These are phyloP conservation scores for Sandelia bainsii DNA, from an alignment of 2,797 vertebrate genomes.

Conservation along the genomic window DNA sequence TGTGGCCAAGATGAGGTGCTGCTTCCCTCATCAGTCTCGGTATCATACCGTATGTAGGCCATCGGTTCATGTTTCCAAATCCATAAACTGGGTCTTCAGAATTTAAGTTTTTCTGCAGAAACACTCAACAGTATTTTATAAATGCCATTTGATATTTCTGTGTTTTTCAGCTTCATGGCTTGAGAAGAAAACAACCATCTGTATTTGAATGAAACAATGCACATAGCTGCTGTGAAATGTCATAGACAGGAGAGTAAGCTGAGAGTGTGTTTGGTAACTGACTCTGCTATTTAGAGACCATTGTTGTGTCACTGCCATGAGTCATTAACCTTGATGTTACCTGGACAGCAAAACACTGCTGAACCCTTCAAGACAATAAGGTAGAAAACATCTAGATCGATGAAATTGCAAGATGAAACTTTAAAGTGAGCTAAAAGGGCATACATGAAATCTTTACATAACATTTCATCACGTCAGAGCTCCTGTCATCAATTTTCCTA, in stretches of 20 bases:
- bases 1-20: constrained; percentile 6
- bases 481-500: too few relatives aligned
- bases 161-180: background rate
- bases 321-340: constrained; percentile 62
- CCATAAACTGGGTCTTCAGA: background rate
- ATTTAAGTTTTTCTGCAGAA: background rate
- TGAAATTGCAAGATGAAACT: background rate
- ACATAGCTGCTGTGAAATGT: constrained; percentile 30
- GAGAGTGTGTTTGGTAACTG: constrained; percentile 66
- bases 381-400: background rate
- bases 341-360: constrained; percentile 50
- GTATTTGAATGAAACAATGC: constrained; percentile 21
- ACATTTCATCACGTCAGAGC: background rate
- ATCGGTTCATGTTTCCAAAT: background rate
- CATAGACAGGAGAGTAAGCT: constrained; percentile 45
- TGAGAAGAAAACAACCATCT: background rate
- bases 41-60: background rate
- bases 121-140: background rate
- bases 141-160: background rate
- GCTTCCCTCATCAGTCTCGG: constrained; percentile 12
- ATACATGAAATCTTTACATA: background rate
- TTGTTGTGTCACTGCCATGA: constrained; percentile 63
- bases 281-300: constrained; percentile 51
- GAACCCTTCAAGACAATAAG: constrained; percentile 10
- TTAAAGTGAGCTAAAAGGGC: background rate